Percentiles rank a stretch among this genome's conserved stretches.
Conservation (phyloP, 1,140 invertebrate species). For the Tigriopus japonicus region DNA sequence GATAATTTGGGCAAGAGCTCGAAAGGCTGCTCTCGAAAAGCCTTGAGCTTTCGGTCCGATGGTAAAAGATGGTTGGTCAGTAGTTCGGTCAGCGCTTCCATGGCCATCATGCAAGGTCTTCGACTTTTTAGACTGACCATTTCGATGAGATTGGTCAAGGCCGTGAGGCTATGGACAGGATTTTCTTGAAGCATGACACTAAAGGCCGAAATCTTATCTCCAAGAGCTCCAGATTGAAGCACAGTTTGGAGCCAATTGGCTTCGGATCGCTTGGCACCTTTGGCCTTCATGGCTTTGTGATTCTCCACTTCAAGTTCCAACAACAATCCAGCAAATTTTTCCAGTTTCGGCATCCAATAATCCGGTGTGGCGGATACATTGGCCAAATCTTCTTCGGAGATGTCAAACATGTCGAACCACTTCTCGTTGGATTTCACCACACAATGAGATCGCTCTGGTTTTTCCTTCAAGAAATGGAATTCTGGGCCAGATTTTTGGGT, state of each 20-base stretch:
- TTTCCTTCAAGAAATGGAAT: too few relatives aligned
- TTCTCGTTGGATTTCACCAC: too few relatives aligned
- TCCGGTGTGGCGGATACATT: not conserved
- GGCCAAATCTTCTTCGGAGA: too few relatives aligned
- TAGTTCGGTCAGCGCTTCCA: constrained; percentile 50
- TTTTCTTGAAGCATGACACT: constrained; percentile 64
- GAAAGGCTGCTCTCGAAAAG: constrained; percentile 47
- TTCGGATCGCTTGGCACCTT: constrained; percentile 27
- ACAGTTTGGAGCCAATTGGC: constrained; percentile 55
- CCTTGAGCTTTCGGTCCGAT: constrained; percentile 44
- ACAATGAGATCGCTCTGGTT: too few relatives aligned
- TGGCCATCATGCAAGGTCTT: constrained; percentile 17
- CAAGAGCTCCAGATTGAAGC: constrained; percentile 52
- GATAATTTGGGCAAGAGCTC: constrained; percentile 20
- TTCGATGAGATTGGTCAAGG: constrained; percentile 46
- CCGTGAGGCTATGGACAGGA: constrained; percentile 52
- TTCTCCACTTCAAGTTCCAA: constrained; percentile 12
- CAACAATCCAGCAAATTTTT: constrained; percentile 9
- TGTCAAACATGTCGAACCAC: too few relatives aligned
- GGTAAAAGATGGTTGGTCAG: constrained; percentile 54
- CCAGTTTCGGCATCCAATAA: constrained; percentile 4
- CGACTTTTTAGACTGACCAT: constrained; percentile 36
- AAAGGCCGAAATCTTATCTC: constrained; percentile 67
- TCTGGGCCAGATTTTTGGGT: too few relatives aligned
- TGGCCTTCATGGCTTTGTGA: constrained; percentile 9